Base-by-base conservation (phyloP, 2,888 invertebrate genomes). In the Cantharis rustica region DNA sequence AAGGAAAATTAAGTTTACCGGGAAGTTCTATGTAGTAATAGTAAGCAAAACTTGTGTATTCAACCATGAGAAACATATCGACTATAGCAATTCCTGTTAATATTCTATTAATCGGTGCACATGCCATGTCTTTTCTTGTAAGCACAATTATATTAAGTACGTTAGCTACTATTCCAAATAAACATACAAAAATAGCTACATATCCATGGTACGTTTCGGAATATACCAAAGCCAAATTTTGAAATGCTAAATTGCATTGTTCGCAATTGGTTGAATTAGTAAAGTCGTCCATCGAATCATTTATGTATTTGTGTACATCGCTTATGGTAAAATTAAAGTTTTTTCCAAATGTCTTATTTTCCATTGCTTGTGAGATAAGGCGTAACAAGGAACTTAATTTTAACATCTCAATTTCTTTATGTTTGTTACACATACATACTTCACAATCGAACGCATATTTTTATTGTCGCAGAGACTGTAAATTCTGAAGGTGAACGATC, bases 11-110 rank as follows among this genome's bases (percentile, higher is more conserved):
- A 61, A 90, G 89, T 81, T 91, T 90, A 77, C 92, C 91, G 0
- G 93, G 92, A 68, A 92, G 87, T 76, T 93, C 90, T 84, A 93
- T 89, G 84, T 92, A 91, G 85, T 91, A 92, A 86, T 94, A 93
- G 71, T 92, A 90, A 4, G 93, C 92, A 85, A 93, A 95, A 3
- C 94, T 94, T 79, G 95, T 92, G 85, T 95, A 95, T 83, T 96
- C 96, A 86, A 96, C 88, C 93, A 98, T 97, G 26, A 97, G 95
- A 81, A 96, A 91, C 88, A 97, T 93, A 86, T 98, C 97, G 1
- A 96, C 95, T 0, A 96, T 94, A 0, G 97, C 97, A 72, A 97
- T 88, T 87, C 94, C 93, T 80, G 95, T 96, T 69, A 97, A 90
- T 72, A 97, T 94, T 63, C 95, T 90, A 88, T 97, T 97, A 82